Evolutionary conservation across 2,113 vertebrate genomes (phyloP).

Genomic region (Phrynosoma blainvillii): DNA sequence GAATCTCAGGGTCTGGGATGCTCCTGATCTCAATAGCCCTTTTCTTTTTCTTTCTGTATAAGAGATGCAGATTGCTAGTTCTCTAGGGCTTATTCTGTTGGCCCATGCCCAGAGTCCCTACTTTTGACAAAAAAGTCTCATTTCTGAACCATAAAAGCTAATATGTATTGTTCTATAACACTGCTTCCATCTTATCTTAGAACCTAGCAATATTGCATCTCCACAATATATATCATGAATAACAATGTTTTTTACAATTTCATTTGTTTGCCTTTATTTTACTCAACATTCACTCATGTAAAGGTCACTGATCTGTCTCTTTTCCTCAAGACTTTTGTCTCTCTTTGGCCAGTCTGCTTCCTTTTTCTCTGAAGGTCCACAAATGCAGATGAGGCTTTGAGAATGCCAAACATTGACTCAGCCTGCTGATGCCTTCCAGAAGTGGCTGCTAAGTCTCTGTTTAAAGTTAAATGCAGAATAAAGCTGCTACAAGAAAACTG

Average conservation of each 20-base stretch:
- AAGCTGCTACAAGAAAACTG: background rate
- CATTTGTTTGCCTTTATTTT: conserved; percentile 1
- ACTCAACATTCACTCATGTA: background rate
- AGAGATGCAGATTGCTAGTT: background rate
- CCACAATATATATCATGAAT: background rate
- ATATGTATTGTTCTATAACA: background rate
- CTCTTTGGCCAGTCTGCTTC: background rate
- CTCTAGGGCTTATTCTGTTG: background rate
- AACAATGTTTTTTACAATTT: background rate
- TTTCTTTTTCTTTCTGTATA: too few relatives aligned
- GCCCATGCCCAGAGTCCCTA: background rate
- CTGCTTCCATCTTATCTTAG: too few relatives aligned
- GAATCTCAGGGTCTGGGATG: too few relatives aligned
- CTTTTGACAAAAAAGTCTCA: background rate
- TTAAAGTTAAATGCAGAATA: background rate
- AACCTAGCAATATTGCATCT: background rate
- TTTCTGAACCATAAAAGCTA: background rate
- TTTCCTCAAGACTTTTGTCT: background rate
- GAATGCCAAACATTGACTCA: conserved; percentile 1
- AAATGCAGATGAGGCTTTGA: background rate
- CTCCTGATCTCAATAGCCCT: too few relatives aligned
- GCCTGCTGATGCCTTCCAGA: background rate
- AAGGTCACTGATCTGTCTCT: background rate
- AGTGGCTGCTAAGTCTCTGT: background rate
- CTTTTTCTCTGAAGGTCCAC: conserved; percentile 9